These are phyloP conservation scores for Troides oblongomaculatus DNA, from an alignment of 2,888 invertebrate genomes.

Conservation along the genomic window DNA sequence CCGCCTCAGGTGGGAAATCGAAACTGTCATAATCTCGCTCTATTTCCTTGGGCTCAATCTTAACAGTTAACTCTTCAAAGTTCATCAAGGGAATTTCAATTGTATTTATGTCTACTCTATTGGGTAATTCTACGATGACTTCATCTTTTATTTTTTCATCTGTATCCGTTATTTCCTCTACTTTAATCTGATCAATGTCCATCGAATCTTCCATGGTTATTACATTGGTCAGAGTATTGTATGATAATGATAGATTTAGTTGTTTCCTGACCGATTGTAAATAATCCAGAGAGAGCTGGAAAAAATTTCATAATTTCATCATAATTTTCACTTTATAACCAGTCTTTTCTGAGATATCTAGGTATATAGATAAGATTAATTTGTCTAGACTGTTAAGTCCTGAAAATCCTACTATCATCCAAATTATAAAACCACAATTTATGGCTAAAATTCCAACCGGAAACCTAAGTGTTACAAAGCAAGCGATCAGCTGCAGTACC, in stretches of 20 bases:
- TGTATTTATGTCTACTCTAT: conserved; percentile 4
- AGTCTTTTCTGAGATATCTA: too few species aligned
- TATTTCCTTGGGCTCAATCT: conserved; percentile 4
- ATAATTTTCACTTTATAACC: neutral
- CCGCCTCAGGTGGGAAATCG: conserved; percentile 7
- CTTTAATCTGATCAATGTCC: neutral
- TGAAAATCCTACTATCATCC: too few species aligned
- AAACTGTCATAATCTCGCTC: conserved; percentile 31
- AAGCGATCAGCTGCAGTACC: too few species aligned
- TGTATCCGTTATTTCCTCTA: conserved; percentile 1
- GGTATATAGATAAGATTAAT: too few species aligned
- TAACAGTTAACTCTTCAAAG: conserved; percentile 13
- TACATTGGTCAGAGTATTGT: conserved; percentile 1
- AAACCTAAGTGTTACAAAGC: too few species aligned
- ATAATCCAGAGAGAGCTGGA: conserved; percentile 13
- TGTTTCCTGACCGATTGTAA: conserved; percentile 28
- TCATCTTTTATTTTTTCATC: conserved; percentile 18
- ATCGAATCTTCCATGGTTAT: neutral
- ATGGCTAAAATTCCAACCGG: too few species aligned
- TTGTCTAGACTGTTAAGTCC: too few species aligned
- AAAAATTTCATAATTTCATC: conserved; percentile 6
- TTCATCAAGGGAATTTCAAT: conserved; percentile 11
- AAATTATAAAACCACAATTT: too few species aligned
- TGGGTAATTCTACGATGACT: neutral
- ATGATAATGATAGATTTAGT: conserved; percentile 6